These are phyloP conservation scores for Oeneis ivallda DNA, from an alignment of 2,888 invertebrate species.

Conservation along the genomic window DNA sequence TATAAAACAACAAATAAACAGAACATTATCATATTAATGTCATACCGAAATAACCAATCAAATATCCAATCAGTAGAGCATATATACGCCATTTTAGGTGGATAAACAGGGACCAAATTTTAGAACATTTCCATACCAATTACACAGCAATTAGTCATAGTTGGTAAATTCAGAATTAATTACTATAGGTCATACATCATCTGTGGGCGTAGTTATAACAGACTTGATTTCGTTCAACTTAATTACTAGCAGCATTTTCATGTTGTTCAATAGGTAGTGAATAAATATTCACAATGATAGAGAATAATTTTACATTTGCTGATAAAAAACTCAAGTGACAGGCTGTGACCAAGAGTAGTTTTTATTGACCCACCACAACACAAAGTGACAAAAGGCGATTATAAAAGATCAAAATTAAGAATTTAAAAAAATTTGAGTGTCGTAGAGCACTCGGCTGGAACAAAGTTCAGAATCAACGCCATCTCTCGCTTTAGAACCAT, in stretches of 20 bases:
- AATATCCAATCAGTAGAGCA: constrained; percentile 29
- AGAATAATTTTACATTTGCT: too few species aligned
- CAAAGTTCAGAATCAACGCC: too few species aligned
- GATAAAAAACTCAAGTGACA: too few species aligned
- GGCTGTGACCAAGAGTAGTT: too few species aligned
- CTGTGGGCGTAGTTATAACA: constrained; percentile 13
- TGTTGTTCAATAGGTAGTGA: background rate
- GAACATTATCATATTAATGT: constrained; percentile 24
- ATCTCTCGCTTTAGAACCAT: too few species aligned
- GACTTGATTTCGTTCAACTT: background rate
- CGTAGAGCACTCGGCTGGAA: too few species aligned
- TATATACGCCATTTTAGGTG: constrained; percentile 25
- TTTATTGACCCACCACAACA: too few species aligned
- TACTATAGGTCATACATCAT: constrained; percentile 17
- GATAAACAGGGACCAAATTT: constrained; percentile 37
- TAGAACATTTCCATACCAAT: constrained; percentile 72
- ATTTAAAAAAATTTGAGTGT: too few species aligned
- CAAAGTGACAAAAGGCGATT: too few species aligned
- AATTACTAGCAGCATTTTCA: background rate
- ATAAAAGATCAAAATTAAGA: too few species aligned
- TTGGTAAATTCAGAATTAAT: constrained; percentile 33
- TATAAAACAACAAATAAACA: constrained; percentile 19
- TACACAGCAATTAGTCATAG: constrained; percentile 47
- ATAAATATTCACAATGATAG: too few species aligned
- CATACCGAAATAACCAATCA: constrained; percentile 29